Percentiles rank a stretch among this genome's conserved stretches.
phyloP scores from a whole-genome alignment of 1,140 invertebrate species.

The Nomia melanderi region DNA sequence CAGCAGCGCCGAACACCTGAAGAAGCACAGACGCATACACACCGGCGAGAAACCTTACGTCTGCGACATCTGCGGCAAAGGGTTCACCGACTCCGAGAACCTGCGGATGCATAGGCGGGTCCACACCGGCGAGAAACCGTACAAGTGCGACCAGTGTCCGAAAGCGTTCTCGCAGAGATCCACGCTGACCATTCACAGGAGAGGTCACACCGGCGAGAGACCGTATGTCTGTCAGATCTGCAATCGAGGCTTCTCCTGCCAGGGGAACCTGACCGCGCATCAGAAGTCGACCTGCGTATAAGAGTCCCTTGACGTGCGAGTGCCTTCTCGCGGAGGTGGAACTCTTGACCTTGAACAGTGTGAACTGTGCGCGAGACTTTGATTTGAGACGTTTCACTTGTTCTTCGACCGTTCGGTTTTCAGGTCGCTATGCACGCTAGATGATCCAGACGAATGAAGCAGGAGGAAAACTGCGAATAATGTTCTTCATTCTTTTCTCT shows the following conservation, averaged over 20 bases:
- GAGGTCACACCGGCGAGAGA: conserved; percentile 82
- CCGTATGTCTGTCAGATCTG: conserved; percentile 81
- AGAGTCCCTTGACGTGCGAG: conserved; percentile 18
- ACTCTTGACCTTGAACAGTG: neutral
- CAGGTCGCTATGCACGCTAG: neutral
- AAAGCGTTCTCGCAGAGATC: conserved; percentile 80
- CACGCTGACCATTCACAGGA: conserved; percentile 79
- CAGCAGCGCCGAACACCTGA: conserved; percentile 85
- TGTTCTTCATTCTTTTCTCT: no score
- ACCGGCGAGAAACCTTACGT: conserved; percentile 88
- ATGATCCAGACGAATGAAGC: neutral
- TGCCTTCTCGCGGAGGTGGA: conserved; percentile 30
- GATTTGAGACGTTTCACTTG: neutral
- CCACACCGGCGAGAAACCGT: conserved; percentile 82
- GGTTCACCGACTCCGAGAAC: conserved; percentile 81
- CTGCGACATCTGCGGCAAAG: conserved; percentile 83
- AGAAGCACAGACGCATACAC: conserved; percentile 87
- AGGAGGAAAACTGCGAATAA: neutral
- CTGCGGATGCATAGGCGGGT: conserved; percentile 79
- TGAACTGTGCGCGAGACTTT: no score
- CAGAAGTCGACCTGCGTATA: conserved; percentile 78
- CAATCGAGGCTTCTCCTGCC: conserved; percentile 79
- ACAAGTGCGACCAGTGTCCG: conserved; percentile 80
- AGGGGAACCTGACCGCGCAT: conserved; percentile 80
- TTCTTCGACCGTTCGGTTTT: neutral